Conservation (phyloP, 2,113 vertebrate genomes). For the Lutjanus erythropterus region DNA sequence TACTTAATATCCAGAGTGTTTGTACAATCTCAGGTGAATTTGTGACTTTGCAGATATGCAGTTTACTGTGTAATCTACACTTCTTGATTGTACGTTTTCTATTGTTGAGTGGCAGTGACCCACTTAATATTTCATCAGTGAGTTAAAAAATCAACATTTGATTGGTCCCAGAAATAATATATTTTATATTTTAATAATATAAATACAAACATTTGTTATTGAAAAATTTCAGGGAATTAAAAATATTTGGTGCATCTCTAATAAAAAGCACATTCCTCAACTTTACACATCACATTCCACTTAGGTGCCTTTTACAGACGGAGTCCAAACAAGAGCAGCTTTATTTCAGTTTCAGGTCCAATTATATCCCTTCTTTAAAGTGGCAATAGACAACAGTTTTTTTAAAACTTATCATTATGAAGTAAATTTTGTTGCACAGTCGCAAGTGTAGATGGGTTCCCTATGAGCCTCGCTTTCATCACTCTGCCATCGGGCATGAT, state of each 20-base stretch:
- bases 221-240: conserved; percentile 1
- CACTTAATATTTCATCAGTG: not conserved
- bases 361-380: no score
- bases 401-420: no score
- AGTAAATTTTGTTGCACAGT: no score
- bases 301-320: not conserved
- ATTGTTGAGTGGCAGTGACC: not conserved
- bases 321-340: conserved; percentile 4
- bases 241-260: conserved; percentile 24
- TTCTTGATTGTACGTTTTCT: conserved; percentile 42
- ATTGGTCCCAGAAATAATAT: not conserved
- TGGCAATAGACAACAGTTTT: no score
- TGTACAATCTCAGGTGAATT: conserved; percentile 67
- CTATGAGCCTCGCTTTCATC: no score
- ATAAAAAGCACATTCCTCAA: conserved; percentile 8
- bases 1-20: not conserved
- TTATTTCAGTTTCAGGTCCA: not conserved
- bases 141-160: not conserved
- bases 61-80: conserved; percentile 26
- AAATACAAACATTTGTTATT: not conserved
- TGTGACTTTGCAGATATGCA: conserved; percentile 12
- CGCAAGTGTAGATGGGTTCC: no score
- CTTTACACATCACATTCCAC: not conserved
- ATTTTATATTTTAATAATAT: not conserved
- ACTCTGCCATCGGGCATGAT: no score